These are phyloP conservation scores for Passer montanus DNA, from an alignment of 2,113 vertebrate genomes.

Conservation along the genomic window DNA sequence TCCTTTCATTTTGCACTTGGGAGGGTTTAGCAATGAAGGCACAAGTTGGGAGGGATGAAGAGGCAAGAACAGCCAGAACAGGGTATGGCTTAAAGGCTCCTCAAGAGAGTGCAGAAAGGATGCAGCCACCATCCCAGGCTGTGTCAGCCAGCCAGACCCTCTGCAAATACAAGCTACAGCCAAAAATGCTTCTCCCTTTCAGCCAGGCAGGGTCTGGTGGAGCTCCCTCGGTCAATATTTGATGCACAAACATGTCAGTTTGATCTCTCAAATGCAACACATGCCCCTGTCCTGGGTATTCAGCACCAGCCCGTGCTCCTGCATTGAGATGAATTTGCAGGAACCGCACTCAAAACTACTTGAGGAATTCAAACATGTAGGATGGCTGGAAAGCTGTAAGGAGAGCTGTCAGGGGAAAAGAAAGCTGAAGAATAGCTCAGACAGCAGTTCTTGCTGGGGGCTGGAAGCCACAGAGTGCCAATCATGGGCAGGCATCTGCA, in stretches of 20 bases:
- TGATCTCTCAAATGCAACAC: neutral
- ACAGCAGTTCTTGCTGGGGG: neutral
- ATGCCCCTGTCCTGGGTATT: accelerated
- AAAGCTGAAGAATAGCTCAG: neutral
- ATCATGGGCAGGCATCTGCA: neutral
- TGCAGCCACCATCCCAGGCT: neutral
- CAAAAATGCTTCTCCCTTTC: neutral
- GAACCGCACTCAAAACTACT: accelerated
- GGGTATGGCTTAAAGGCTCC: neutral
- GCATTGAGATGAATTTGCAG: neutral
- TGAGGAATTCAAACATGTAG: neutral
- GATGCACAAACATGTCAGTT: neutral
- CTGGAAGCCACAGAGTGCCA: neutral
- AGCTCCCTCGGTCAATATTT: neutral
- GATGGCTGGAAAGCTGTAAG: neutral
- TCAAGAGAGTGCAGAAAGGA: neutral
- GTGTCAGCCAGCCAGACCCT: neutral
- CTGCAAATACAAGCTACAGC: neutral
- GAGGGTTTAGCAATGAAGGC: neutral
- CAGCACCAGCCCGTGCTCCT: neutral
- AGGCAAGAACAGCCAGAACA: neutral
- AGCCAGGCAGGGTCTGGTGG: neutral
- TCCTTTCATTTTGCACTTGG: neutral
- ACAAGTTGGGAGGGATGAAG: neutral
- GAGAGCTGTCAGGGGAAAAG: neutral